Base-by-base conservation (phyloP, 2,888 invertebrate species). In the Mycogona germanica region DNA sequence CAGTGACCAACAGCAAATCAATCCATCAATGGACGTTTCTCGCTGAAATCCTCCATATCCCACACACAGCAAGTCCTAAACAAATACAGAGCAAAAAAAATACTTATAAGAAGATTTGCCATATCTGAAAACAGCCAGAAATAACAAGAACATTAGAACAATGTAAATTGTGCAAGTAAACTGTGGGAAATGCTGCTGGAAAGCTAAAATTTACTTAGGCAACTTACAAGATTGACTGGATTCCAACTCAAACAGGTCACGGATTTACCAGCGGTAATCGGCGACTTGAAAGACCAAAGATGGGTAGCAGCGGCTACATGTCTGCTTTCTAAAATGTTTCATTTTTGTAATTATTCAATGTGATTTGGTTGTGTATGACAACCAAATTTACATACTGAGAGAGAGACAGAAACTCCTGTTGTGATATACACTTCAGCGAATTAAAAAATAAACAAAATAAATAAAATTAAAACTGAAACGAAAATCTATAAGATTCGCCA, bases 1-100 rank as follows among this genome's bases (percentile, higher is more conserved):
- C 21, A 53, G 46, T 4, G 35, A 45, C 53, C 53, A 53, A 44
- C 53, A 53, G 37, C 53, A 53, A 25, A 53, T 37, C 17, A 53
- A 6, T 1, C 53, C 53, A 14, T 14, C 19, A 25, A 17, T 19
- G 25, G 35, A 17, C n/a, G 19, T 28, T 17, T 23, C 19, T 19
- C 19, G 23, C 9, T 23, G 35, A 23, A 23, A 26, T 26, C 32
- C 25, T 12, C 46, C 37, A 46, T 53, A 53, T 37, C 35, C 53
- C 14, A 42, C 53, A 30, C 45, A 46, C 14, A 53, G 25, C 1
- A 46, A 14, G 37, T 53, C 46, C 53, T 53, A 26, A 44, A 29
- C 1, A 32, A 9, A 17, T 29, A 19, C 32, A 32, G 23, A 3
- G 12, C 3, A 37, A 35, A 12, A 32, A 23, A 21, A 26, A n/a